Percentiles rank a stretch among this genome's conserved stretches.
Conservation (phyloP, 1,140 invertebrate genomes). For the Dufourea novaeangliae region DNA sequence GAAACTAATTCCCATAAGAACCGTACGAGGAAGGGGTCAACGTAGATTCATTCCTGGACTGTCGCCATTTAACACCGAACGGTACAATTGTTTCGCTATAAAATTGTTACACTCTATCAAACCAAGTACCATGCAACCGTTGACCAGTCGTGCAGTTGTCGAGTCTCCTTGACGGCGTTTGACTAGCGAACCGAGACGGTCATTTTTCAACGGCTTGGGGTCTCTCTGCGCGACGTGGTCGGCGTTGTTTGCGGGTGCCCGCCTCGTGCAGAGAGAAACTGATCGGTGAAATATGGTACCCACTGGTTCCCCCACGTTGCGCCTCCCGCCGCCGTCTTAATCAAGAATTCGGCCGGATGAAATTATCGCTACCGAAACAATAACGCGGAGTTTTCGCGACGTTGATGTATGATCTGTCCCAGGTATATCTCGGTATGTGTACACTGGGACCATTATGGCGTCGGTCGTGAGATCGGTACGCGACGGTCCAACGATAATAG, state of each 20-base stretch:
- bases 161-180: conserved; percentile 26
- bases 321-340: conserved; percentile 34
- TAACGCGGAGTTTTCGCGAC: not conserved
- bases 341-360: conserved; percentile 32
- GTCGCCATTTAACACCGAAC: too few species aligned
- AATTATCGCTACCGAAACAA: conserved; percentile 17
- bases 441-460: conserved; percentile 8
- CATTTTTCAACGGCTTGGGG: conserved; percentile 52
- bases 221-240: conserved; percentile 12
- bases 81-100: too few species aligned
- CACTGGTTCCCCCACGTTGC: conserved; percentile 1
- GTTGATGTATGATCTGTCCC: conserved; percentile 11
- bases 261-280: conserved; percentile 42
- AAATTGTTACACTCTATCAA: too few species aligned
- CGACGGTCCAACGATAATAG: not conserved
- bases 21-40: too few species aligned
- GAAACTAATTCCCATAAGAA: too few species aligned
- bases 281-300: conserved; percentile 50
- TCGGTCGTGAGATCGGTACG: not conserved
- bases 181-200: conserved; percentile 58
- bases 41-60: too few species aligned
- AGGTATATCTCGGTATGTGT: too few species aligned
- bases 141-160: too few species aligned
- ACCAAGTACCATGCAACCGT: too few species aligned
- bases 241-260: conserved; percentile 24